Base-by-base conservation (phyloP, 2,113 vertebrate species). In the Setophaga kirtlandii region DNA sequence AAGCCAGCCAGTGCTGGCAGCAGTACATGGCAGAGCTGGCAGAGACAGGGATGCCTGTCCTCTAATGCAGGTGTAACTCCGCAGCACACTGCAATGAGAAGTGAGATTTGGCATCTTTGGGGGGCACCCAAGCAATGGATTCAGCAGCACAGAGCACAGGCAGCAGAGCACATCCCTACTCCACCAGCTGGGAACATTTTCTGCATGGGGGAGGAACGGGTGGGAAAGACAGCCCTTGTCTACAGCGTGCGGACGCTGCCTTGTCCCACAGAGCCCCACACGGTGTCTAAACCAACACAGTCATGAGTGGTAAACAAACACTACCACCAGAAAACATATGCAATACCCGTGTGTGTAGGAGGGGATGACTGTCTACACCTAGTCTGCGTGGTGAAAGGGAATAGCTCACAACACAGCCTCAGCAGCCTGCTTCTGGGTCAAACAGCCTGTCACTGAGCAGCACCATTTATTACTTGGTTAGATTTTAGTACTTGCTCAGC, bases 301-400 rank as follows among this genome's bases (percentile, higher is more conserved):
- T 59, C 56, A 91, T 1, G 11, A 91, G 96, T 96, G 90, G 90
- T 91, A 96, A 96, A 97, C 88, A 91, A 93, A 83, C 77, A 97
- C 97, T 95, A 96, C 86, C 96, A 97, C 80, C 94, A 98, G 97
- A 98, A 98, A 97, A 93, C 94, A 97, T 23, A 64, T 2, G 20
- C 6, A 7, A 35, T 28, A 49, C 50, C 76, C 8, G 10, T 42
- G 39, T 42, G 39, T 16, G 68, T 39, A 27, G 27, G 75, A 91
- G 58, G 7, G 65, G 42, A 42, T 79, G 23, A 75, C 25, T n/a
- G 73, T 52, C 39, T 85, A 69, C 16, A 56, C 58, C 68, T 90
- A 95, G 33, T 37, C 65, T 53, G 71, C 12, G 4, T 1, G 15
- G 79, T 37, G 37, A 78, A 8, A 37, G 58, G 60, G 46, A 80